Evolutionary conservation across 1,140 invertebrate species (phyloP), one percentile per base, ranked within the genome.

Genomic region (Philopotamus ludificatus): DNA sequence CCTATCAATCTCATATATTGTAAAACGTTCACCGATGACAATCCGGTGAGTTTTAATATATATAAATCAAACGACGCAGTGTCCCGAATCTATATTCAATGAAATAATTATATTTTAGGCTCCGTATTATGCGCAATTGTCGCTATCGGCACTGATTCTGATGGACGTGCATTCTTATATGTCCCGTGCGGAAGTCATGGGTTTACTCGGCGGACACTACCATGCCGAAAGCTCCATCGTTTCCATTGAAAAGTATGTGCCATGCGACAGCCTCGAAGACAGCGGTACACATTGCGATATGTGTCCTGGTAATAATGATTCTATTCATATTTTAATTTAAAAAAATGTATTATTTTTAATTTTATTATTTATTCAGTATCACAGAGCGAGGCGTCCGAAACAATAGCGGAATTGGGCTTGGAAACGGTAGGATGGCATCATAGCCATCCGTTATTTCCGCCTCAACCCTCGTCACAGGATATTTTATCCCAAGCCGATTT

Each of bases 261-360:
- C 69, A 2, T 70, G 69, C 18, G 66, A 70, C 23, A 70, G 69
- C 44, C 23, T 67, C 42, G 69, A 70, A 49, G 62, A 86, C 63
- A 86, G 83, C 26, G 77, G 81, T 23, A 85, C 87, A 23, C 87
- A 89, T 75, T 90, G 89, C 74, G 89, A 91, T 68, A 90, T 90
- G 86, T 89, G 89, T 72, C 87, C 89, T 61, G 84, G 86, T 88
- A 70, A 44, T 60, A 8, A 15, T 55, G 16, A 15, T 45, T 20
- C n/a, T n/a, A n/a, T n/a, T n/a, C 22, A 61, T 55, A 2, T 64
- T 63, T 25, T 22, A n/a, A 42, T 21, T n/a, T 59, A 55, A 4
- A 59, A 49, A 9, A 22, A 22, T 41, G 21, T 59, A 8, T 45
- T 44, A 45, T 45, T 49, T 7, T 8, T 8, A 47, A 12, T 50